phyloP scores from a whole-genome alignment of 2,113 vertebrate genomes.

The Ginglymostoma cirratum region DNA sequence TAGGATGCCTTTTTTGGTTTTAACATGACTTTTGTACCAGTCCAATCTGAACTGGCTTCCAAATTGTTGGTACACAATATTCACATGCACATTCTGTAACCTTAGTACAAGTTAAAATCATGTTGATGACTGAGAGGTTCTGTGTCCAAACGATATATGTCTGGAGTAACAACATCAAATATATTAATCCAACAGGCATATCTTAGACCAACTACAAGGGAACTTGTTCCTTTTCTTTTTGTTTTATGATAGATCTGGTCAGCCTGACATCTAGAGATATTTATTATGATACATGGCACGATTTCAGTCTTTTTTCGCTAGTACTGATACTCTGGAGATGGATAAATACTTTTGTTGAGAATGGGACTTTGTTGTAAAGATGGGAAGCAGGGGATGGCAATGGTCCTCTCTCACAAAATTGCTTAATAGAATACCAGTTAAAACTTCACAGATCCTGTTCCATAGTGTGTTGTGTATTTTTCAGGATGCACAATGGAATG shows the following conservation, averaged over 20 bases:
- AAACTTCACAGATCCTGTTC: neutral
- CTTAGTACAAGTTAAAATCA: neutral
- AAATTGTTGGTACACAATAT: neutral
- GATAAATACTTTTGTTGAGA: neutral
- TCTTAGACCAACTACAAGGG: neutral
- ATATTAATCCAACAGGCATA: neutral
- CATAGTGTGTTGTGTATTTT: neutral
- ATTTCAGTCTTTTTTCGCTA: neutral
- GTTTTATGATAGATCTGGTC: neutral
- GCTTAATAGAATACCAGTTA: neutral
- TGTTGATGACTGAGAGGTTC: neutral
- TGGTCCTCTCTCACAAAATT: neutral
- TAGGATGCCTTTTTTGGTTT: neutral
- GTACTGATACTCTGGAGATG: neutral
- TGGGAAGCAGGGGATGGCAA: neutral
- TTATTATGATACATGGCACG: neutral
- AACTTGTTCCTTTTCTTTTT: neutral
- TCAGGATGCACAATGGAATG: neutral
- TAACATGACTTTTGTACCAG: neutral
- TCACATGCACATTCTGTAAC: neutral
- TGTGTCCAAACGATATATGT: neutral
- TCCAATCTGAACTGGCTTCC: neutral
- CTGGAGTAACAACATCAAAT: neutral
- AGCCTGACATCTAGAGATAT: neutral
- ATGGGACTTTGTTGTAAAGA: neutral